These are phyloP conservation scores for Egretta garzetta DNA, from an alignment of 2,113 vertebrate species.

Conservation along the genomic window DNA sequence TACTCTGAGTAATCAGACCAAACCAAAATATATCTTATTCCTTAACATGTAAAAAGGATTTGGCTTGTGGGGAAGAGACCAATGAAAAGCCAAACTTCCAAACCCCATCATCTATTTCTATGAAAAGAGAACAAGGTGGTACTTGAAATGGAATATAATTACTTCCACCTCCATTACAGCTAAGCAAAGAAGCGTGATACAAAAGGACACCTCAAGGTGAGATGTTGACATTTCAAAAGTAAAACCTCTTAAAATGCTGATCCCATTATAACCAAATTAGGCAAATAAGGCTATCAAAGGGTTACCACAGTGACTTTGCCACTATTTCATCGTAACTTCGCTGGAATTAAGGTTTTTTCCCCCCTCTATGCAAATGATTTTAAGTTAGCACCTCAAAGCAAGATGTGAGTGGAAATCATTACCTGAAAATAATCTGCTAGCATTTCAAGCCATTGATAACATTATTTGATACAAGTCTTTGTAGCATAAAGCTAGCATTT, in stretches of 20 bases:
- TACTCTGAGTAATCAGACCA: background rate
- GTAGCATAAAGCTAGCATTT: background rate
- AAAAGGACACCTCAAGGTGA: background rate
- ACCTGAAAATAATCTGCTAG: background rate
- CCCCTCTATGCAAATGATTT: background rate
- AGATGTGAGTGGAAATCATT: background rate
- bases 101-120: background rate
- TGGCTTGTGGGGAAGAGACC: background rate
- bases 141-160: background rate
- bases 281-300: background rate
- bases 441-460: background rate
- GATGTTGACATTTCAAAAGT: background rate
- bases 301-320: background rate
- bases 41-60: background rate
- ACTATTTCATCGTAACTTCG: background rate
- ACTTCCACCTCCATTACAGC: background rate
- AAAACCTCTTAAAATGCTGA: background rate
- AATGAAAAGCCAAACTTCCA: background rate
- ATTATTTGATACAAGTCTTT: background rate
- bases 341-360: background rate
- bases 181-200: background rate
- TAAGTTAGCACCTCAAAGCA: background rate
- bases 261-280: background rate
- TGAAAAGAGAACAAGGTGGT: constrained; percentile 25
- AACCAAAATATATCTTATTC: background rate